Evolutionary conservation across 2,888 invertebrate species (phyloP).

Genomic region (Sinelater perroti): DNA sequence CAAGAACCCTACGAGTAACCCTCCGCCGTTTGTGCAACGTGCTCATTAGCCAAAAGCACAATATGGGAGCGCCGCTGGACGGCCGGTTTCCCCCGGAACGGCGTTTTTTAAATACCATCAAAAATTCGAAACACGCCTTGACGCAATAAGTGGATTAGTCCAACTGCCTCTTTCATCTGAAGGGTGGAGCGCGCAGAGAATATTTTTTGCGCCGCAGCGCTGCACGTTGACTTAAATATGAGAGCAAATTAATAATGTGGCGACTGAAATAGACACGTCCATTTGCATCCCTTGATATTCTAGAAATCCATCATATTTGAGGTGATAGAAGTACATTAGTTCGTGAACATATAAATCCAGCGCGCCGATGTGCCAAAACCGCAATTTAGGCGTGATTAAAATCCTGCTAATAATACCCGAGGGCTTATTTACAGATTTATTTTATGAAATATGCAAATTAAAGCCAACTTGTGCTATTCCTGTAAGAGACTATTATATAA

Average conservation of each 20-base stretch:
- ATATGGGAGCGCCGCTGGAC: neutral
- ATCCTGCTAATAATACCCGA: too few species aligned
- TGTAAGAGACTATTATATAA: too few species aligned
- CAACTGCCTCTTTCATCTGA: slow-evolving; percentile 2
- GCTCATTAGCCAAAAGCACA: neutral
- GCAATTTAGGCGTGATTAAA: too few species aligned
- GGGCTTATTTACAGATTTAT: too few species aligned
- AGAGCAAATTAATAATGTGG: slow-evolving; percentile 4
- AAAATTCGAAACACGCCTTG: slow-evolving; percentile 8
- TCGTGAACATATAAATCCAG: too few species aligned
- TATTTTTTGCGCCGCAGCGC: neutral
- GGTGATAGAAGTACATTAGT: too few species aligned
- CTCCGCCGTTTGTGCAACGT: too few species aligned
- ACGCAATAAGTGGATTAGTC: slow-evolving; percentile 9
- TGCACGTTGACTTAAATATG: too few species aligned
- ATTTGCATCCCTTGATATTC: neutral
- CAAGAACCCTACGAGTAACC: neutral
- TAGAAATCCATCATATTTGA: too few species aligned
- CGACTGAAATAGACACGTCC: slow-evolving; percentile 9
- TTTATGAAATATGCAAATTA: too few species aligned
- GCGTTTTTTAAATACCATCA: slow-evolving; percentile 9
- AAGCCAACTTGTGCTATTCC: too few species aligned
- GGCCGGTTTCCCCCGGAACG: neutral
- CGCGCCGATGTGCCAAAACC: too few species aligned
- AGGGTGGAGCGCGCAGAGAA: neutral